Conservation (phyloP, 2,113 vertebrate species). For the Porphyrio hochstetteri region DNA sequence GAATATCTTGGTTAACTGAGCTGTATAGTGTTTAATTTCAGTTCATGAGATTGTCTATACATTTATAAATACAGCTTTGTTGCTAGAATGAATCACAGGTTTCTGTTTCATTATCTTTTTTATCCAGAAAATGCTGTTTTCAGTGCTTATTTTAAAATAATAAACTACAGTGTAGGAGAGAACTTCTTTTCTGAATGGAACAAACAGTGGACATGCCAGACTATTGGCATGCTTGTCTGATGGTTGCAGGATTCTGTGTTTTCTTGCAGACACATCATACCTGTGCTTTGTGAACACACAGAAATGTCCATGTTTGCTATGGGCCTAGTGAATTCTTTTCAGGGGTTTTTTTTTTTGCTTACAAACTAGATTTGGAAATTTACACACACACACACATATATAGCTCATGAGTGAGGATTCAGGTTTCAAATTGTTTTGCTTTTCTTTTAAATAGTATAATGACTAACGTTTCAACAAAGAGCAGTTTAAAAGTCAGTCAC, state of each 20-base stretch:
- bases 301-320: background rate
- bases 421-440: background rate
- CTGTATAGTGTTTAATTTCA: background rate
- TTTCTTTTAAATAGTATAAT: background rate
- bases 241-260: background rate
- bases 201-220: background rate
- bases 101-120: background rate
- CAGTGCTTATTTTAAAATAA: background rate
- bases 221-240: background rate
- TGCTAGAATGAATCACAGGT: background rate
- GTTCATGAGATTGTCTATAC: background rate
- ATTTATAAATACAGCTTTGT: background rate
- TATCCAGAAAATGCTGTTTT: background rate
- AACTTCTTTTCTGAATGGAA: background rate
- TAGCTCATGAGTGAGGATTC: background rate
- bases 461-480: background rate
- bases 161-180: background rate
- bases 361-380: background rate
- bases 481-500: background rate
- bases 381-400: accelerated
- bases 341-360: background rate
- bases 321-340: background rate
- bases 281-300: background rate
- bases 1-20: background rate
- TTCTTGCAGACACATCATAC: background rate